Conservation (phyloP, 2,888 invertebrate species). For the Torymus aiolomorphi region DNA sequence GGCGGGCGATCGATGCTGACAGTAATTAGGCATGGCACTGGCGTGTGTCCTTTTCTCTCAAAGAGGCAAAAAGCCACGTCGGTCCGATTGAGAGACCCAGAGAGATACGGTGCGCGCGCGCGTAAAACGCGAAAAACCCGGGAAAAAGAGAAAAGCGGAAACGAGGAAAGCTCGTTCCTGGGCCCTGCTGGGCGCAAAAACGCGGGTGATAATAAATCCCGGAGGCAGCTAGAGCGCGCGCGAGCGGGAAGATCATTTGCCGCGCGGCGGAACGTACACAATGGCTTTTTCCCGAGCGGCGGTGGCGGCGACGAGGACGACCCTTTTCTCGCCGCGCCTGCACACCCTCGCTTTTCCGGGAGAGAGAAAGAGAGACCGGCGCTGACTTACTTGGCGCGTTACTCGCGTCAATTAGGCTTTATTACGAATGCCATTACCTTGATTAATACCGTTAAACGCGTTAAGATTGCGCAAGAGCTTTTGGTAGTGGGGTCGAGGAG, state of each 20-base stretch:
- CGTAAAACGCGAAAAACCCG: background rate
- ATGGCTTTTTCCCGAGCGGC: conserved; percentile 31
- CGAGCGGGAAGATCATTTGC: conserved; percentile 39
- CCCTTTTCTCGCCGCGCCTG: background rate
- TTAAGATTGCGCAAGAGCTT: background rate
- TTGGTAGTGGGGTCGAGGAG: no score
- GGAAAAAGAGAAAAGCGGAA: conserved; percentile 12
- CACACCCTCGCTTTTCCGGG: conserved; percentile 12
- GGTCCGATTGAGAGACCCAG: background rate
- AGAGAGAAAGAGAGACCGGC: background rate
- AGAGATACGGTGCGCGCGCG: background rate
- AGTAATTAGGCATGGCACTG: conserved; percentile 52
- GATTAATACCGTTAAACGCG: conserved; percentile 45
- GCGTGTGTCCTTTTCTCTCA: conserved; percentile 6
- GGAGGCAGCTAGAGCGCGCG: background rate
- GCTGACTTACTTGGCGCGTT: background rate
- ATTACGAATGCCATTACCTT: conserved; percentile 54
- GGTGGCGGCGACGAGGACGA: background rate
- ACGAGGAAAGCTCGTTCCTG: conserved; percentile 6
- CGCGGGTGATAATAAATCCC: conserved; percentile 50
- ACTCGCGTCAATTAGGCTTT: conserved; percentile 49
- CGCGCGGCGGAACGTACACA: conserved; percentile 25
- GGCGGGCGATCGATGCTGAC: conserved; percentile 41
- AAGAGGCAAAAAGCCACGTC: background rate
- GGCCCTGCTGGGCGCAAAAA: background rate